These are phyloP conservation scores for Odontesthes bonariensis DNA, from an alignment of 2,113 vertebrate species.

Conservation along the genomic window DNA sequence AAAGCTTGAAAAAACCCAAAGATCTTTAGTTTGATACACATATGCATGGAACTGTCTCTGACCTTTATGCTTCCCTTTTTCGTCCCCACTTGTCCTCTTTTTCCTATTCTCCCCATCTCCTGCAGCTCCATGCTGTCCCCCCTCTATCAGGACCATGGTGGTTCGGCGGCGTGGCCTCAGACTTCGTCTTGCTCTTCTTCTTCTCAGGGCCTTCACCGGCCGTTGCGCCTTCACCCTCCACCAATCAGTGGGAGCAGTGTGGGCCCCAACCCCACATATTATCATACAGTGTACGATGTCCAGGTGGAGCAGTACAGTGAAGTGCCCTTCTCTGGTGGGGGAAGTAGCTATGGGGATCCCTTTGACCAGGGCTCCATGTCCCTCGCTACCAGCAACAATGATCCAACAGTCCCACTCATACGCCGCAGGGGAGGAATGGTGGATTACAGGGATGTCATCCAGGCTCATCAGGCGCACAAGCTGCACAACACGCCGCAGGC, in stretches of 20 bases:
- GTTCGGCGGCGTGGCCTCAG: constrained; percentile 77
- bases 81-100: neutral
- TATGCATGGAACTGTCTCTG: neutral
- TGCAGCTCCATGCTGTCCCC: constrained; percentile 79
- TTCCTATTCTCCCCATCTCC: neutral
- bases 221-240: constrained; percentile 64
- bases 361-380: constrained; percentile 60
- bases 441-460: constrained; percentile 89
- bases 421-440: constrained; percentile 87
- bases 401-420: constrained; percentile 68
- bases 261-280: constrained; percentile 79
- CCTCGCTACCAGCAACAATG: constrained; percentile 41
- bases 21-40: too few relatives aligned
- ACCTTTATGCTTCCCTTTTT: neutral
- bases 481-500: constrained; percentile 89
- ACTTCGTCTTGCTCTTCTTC: constrained; percentile 61
- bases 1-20: too few relatives aligned
- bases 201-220: constrained; percentile 59
- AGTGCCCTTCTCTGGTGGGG: constrained; percentile 61
- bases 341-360: constrained; percentile 25
- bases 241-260: constrained; percentile 78
- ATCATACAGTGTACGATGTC: constrained; percentile 80
- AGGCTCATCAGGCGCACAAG: constrained; percentile 90
- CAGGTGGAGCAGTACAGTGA: constrained; percentile 75
- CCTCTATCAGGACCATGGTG: constrained; percentile 76